Base-by-base conservation (phyloP, 2,888 invertebrate species). In the Monopis laevigella region DNA sequence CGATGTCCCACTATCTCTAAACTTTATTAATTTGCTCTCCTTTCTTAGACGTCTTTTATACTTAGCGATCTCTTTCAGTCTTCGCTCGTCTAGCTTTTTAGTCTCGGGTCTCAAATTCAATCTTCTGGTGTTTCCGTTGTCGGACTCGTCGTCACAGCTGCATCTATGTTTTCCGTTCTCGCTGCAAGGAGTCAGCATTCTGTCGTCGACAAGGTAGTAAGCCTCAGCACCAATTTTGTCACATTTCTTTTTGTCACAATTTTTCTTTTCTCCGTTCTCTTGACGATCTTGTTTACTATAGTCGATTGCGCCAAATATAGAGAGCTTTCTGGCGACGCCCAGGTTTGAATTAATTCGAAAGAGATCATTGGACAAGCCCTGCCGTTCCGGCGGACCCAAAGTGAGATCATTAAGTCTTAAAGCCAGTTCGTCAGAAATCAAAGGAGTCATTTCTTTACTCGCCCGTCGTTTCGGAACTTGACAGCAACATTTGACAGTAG, bases 81-180 rank as follows among this genome's bases (percentile, higher is more conserved):
- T 51, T 30, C 63, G 51, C 40, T 81, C 80, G 50, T 81, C 77
- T 1, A 70, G 45, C 47, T 65, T 70, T 50, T 73, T 74, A 24
- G 66, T 46, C 42, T 65, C 62, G 29, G 52, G 55, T 42, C 46
- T 54, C 51, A 47, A 45, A 49, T 49, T 57, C 54, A 48, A 57
- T 57, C 54, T 57, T 45, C 48, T 50, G 30, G 49, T 54, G 48
- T 56, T 59, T 26, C 58, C 69, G 52, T 34, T 59, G 7, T 84
- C 86, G 2, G 88, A 86, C 51, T 90, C 90, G 24, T 88, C 88
- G 51, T 88, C 86, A 55, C 89, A 89, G 42, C 83, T 86, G 65
- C 91, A 92, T 48, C 87, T 87, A 60, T 91, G 91, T 59, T 90
- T 90, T 0, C 90, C 91, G 44, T 84, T 89, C 50, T 88, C 84